Conservation (phyloP, 2,797 vertebrate species). For the Hozukius guyotensis region DNA sequence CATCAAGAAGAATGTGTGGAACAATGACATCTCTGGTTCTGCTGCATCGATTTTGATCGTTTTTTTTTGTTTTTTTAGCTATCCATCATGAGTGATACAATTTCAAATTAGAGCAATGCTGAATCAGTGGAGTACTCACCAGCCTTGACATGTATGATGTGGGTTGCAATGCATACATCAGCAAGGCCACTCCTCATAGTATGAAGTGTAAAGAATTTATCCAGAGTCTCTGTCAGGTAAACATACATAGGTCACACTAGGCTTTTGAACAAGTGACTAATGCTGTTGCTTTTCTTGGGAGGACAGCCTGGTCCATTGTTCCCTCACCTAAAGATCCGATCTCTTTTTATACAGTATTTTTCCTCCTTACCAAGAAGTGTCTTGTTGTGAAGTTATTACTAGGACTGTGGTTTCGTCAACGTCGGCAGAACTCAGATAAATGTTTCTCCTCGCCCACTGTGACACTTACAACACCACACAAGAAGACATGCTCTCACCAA, state of each 20-base stretch:
- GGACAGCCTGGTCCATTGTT: too few relatives aligned
- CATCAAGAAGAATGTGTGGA: neutral
- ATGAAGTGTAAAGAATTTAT: neutral
- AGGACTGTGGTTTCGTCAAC: neutral
- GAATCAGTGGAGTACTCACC: neutral
- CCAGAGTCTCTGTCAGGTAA: neutral
- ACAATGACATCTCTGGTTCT: too few relatives aligned
- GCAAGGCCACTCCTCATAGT: neutral
- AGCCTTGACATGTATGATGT: neutral
- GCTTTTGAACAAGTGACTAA: too few relatives aligned
- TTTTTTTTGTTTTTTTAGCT: neutral
- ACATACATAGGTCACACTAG: neutral
- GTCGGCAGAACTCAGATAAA: neutral
- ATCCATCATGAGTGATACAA: neutral
- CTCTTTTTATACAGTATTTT: neutral
- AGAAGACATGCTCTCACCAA: slow-evolving; percentile 21
- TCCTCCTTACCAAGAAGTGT: neutral
- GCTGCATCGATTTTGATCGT: too few relatives aligned
- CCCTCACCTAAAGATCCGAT: too few relatives aligned
- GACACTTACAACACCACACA: slow-evolving; percentile 25
- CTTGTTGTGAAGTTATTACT: neutral
- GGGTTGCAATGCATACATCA: neutral
- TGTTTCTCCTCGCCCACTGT: neutral
- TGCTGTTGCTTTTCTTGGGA: too few relatives aligned
- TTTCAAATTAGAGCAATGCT: neutral